Evolutionary conservation across 2,888 invertebrate species (phyloP).

Genomic region (Fragum fragum): DNA sequence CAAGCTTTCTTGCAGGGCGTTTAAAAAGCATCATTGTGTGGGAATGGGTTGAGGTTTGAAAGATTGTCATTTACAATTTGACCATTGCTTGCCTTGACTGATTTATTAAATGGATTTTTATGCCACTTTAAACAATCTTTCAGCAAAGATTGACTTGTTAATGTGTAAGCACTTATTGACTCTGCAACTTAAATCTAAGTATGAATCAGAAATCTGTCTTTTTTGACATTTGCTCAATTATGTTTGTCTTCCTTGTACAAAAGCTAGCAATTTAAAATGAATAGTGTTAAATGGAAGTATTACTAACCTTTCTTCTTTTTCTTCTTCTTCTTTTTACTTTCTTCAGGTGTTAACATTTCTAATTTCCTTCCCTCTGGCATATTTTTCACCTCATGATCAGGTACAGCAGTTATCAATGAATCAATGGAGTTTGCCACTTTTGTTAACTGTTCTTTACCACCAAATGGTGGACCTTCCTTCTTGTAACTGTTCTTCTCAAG

Average conservation of each 20-base stretch:
- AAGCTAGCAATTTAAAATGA: background rate
- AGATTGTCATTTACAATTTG: too few relatives aligned
- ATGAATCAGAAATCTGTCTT: too few relatives aligned
- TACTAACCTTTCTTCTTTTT: slow-evolving; percentile 67
- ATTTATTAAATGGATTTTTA: too few relatives aligned
- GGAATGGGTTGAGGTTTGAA: too few relatives aligned
- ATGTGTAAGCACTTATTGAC: too few relatives aligned
- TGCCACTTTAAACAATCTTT: too few relatives aligned
- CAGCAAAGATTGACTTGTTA: too few relatives aligned
- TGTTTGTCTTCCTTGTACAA: background rate
- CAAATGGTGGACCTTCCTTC: slow-evolving; percentile 68
- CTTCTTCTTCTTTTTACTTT: slow-evolving; percentile 71
- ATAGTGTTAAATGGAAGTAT: background rate
- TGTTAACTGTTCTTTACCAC: slow-evolving; percentile 65
- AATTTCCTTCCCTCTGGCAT: slow-evolving; percentile 71
- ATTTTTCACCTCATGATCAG: slow-evolving; percentile 61
- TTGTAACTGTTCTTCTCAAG: slow-evolving; percentile 69
- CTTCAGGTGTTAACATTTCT: slow-evolving; percentile 61
- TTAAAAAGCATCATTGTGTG: too few relatives aligned
- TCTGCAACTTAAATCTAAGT: too few relatives aligned
- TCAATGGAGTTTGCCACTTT: slow-evolving; percentile 70
- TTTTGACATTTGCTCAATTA: background rate
- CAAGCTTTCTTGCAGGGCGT: too few relatives aligned
- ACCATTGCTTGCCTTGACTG: too few relatives aligned
- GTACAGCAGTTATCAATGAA: slow-evolving; percentile 54